Evolutionary conservation across 2,113 vertebrate species (phyloP).

Genomic region (Pao palembangensis): DNA sequence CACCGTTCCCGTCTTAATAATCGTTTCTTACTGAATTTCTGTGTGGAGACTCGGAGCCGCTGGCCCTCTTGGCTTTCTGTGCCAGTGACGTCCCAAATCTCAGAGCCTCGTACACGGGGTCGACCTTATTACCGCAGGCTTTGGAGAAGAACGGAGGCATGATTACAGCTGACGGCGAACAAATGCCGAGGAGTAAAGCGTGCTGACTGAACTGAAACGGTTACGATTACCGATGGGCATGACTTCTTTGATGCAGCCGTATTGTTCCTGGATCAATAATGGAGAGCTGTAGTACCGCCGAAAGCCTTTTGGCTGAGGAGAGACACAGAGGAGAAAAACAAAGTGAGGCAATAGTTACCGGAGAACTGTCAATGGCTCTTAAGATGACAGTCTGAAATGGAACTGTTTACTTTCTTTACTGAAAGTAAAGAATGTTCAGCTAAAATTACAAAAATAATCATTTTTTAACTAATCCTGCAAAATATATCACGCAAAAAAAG

Average conservation of each 20-base stretch:
- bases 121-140: constrained; percentile 98
- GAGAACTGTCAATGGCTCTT: constrained; percentile 7
- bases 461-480: neutral
- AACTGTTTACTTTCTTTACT: too few species aligned
- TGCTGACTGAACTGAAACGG: too few species aligned
- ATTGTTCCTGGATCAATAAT: constrained; percentile 94
- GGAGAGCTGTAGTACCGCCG: constrained; percentile 97
- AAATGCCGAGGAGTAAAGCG: neutral
- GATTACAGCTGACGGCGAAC: constrained; percentile 8
- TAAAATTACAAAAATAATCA: too few species aligned
- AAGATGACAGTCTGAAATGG: constrained; percentile 1
- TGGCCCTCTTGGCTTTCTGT: constrained; percentile 89
- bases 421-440: neutral
- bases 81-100: constrained; percentile 96
- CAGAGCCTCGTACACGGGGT: constrained; percentile 95
- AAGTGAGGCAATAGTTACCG: constrained; percentile 16
- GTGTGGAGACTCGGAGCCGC: constrained; percentile 88
- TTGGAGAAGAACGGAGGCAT: constrained; percentile 38
- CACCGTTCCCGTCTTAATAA: neutral
- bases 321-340: constrained; percentile 32
- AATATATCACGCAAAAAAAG: neutral
- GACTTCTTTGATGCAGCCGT: constrained; percentile 98
- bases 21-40: constrained; percentile 84
- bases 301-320: constrained; percentile 93
- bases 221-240: constrained; percentile 90